Percentiles rank a stretch among this genome's conserved stretches.
Conservation (phyloP, 2,797 vertebrate genomes). For the Dromococcyx pavoninus region DNA sequence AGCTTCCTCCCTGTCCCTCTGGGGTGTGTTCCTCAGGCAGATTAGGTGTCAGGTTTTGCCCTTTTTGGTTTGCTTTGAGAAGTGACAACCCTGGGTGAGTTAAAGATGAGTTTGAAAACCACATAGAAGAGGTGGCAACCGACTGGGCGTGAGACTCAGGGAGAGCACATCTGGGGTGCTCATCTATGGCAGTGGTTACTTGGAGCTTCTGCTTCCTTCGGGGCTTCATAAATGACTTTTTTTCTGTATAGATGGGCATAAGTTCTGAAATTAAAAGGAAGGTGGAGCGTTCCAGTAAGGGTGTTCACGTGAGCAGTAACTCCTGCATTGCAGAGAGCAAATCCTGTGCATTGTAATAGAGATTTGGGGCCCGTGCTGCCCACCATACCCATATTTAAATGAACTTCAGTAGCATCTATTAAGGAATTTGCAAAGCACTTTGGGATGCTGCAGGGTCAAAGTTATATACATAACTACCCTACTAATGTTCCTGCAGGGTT, state of each 20-base stretch:
- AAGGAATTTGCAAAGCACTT: background rate
- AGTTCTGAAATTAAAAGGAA: background rate
- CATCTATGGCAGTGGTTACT: background rate
- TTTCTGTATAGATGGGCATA: background rate
- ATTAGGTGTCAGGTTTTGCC: background rate
- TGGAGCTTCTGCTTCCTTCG: constrained; percentile 1
- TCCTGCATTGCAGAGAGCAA: background rate
- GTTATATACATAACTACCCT: background rate
- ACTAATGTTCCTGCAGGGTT: constrained; percentile 10
- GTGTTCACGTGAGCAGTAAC: background rate
- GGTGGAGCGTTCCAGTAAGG: background rate
- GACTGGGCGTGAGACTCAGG: background rate
- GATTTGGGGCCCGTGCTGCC: background rate
- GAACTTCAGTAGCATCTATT: background rate
- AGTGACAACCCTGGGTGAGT: background rate
- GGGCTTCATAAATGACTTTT: background rate
- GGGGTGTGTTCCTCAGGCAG: background rate
- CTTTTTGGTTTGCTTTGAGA: background rate
- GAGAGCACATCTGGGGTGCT: background rate
- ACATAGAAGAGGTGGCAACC: accelerated
- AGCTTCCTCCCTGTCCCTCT: background rate
- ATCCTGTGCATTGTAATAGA: background rate
- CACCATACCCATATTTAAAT: background rate
- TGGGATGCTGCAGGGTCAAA: background rate
- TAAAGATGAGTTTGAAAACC: background rate